Evolutionary conservation across 2,113 vertebrate genomes (phyloP).

Genomic region (Syngnathus scovelli): DNA sequence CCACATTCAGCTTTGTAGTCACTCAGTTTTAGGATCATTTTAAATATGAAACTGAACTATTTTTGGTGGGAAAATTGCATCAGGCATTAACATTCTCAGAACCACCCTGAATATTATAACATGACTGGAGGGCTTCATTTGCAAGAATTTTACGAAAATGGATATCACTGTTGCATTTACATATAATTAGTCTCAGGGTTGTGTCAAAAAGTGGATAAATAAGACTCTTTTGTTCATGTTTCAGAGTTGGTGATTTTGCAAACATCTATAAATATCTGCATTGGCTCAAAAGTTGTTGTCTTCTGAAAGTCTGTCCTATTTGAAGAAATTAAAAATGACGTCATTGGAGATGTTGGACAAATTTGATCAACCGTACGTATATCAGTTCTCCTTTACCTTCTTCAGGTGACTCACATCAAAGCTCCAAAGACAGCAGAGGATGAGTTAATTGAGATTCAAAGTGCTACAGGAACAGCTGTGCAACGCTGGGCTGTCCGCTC

Average conservation of each 20-base stretch:
- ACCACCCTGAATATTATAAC: neutral
- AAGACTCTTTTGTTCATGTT: neutral
- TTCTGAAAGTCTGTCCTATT: neutral
- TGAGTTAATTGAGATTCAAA: conserved; percentile 94
- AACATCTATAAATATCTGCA: neutral
- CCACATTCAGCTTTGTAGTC: neutral
- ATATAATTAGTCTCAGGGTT: neutral
- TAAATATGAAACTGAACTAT: neutral
- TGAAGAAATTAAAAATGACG: neutral
- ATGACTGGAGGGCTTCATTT: neutral
- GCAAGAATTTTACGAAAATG: neutral
- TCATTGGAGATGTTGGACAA: neutral
- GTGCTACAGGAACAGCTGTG: conserved; percentile 84
- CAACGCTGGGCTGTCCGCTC: conserved; percentile 87
- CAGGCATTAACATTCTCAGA: neutral
- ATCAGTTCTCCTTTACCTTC: neutral
- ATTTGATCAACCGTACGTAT: neutral
- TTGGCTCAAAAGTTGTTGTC: neutral
- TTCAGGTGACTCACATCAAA: conserved; percentile 90
- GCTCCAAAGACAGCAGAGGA: conserved; percentile 87
- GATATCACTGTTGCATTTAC: neutral
- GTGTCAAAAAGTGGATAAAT: neutral
- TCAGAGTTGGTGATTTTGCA: neutral
- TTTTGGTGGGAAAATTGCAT: neutral
- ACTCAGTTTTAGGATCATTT: neutral